Evolutionary conservation across 2,797 vertebrate species (phyloP).

Genomic region (Cebuella pygmaea): DNA sequence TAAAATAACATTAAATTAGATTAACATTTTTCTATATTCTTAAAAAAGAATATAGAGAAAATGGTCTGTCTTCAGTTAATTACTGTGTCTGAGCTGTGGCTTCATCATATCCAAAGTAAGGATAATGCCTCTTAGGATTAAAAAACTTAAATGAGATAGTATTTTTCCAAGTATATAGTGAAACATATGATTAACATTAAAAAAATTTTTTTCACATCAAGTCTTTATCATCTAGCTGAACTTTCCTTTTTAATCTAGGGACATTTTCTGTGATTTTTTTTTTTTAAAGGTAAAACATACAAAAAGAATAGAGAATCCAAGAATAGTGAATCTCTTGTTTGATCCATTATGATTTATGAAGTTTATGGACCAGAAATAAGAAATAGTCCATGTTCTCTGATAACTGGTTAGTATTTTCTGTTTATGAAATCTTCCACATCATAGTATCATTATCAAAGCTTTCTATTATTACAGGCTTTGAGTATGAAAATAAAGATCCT

Average conservation of each 20-base stretch:
- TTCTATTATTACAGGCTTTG: not conserved
- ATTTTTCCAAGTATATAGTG: not conserved
- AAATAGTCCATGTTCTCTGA: not conserved
- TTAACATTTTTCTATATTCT: not conserved
- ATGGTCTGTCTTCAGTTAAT: not conserved
- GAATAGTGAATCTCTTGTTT: not conserved
- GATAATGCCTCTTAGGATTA: not conserved
- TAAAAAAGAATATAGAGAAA: not conserved
- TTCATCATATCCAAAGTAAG: slow-evolving; percentile 30
- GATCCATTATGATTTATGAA: not conserved
- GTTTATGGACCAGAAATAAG: not conserved
- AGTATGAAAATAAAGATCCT: not conserved
- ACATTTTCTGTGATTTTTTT: not conserved
- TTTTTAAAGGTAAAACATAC: not conserved
- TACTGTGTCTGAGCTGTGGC: not conserved
- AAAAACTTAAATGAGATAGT: not conserved
- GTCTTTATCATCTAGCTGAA: not conserved
- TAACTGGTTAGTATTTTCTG: not conserved
- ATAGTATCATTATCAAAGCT: not conserved
- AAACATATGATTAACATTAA: not conserved
- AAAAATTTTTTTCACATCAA: not conserved
- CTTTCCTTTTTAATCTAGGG: not conserved
- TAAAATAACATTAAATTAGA: not conserved
- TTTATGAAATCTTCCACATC: not conserved
- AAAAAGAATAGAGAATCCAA: not conserved